A percentile compares a stretch with the other conserved stretches of the same genome.
Conservation (phyloP, 2,797 vertebrate genomes). For the Clangula hyemalis region DNA sequence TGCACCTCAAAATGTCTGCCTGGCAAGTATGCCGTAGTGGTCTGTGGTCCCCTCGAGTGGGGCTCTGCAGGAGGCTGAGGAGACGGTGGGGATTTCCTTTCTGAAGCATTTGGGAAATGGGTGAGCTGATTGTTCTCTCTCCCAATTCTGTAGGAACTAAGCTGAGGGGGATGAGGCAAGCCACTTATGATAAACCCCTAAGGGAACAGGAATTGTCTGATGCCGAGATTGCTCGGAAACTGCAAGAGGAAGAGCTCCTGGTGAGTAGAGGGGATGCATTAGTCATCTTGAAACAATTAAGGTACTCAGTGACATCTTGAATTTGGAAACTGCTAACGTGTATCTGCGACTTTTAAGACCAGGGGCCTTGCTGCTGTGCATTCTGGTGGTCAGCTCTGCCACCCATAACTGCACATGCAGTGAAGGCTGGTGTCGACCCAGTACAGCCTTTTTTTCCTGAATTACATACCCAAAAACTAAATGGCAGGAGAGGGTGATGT, state of each 20-base stretch:
- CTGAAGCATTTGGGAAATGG: background rate
- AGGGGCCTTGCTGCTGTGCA: background rate
- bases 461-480: background rate
- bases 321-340: background rate
- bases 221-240: slow-evolving; percentile 90
- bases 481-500: background rate
- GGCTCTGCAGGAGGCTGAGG: background rate
- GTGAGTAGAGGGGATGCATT: slow-evolving; percentile 72
- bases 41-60: background rate
- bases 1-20: background rate
- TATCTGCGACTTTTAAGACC: background rate
- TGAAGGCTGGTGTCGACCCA: background rate
- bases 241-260: slow-evolving; percentile 94
- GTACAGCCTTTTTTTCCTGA: background rate
- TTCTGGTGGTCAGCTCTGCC: background rate
- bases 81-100: background rate
- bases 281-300: background rate
- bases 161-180: slow-evolving; percentile 74
- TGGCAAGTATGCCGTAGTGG: background rate
- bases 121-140: background rate
- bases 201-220: slow-evolving; percentile 87
- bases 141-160: slow-evolving; percentile 77
- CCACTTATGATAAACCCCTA: slow-evolving; percentile 75
- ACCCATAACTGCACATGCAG: fast-evolving
- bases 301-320: background rate